A percentile compares a stretch with the other conserved stretches of the same genome.
These are phyloP conservation scores for Hemicordylus capensis DNA, from an alignment of 2,113 vertebrate species.

Conservation along the genomic window DNA sequence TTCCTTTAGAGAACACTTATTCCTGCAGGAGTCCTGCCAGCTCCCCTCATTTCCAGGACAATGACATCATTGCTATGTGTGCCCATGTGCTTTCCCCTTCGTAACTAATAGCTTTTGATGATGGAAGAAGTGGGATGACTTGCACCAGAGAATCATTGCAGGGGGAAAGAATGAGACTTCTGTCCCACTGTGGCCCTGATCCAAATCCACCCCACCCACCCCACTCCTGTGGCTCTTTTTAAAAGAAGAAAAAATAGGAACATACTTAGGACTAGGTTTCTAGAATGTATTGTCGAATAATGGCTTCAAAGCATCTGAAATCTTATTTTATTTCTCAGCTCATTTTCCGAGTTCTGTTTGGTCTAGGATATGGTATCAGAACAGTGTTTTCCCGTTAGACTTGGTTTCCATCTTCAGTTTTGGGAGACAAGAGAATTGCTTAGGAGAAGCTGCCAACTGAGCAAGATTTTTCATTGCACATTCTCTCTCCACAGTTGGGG, in stretches of 20 bases:
- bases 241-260: too few relatives aligned
- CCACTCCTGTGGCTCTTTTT: too few relatives aligned
- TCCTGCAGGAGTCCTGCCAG: not conserved
- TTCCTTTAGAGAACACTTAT: not conserved
- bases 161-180: too few relatives aligned
- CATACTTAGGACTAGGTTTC: not conserved
- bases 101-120: too few relatives aligned
- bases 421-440: not conserved
- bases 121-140: too few relatives aligned
- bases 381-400: not conserved
- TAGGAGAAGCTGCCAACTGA: not conserved
- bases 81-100: too few relatives aligned
- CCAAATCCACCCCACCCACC: too few relatives aligned
- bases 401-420: not conserved
- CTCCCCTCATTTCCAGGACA: too few relatives aligned
- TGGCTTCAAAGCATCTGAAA: not conserved
- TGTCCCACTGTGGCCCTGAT: too few relatives aligned
- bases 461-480: accelerated
- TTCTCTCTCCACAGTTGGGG: slow-evolving; percentile 77
- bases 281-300: not conserved
- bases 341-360: not conserved
- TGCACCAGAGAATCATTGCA: too few relatives aligned
- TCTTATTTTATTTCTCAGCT: not conserved
- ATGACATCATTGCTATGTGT: too few relatives aligned
- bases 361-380: not conserved